Base-by-base conservation (phyloP, 1,140 invertebrate species). In the Zaprionus tsacasi region DNA sequence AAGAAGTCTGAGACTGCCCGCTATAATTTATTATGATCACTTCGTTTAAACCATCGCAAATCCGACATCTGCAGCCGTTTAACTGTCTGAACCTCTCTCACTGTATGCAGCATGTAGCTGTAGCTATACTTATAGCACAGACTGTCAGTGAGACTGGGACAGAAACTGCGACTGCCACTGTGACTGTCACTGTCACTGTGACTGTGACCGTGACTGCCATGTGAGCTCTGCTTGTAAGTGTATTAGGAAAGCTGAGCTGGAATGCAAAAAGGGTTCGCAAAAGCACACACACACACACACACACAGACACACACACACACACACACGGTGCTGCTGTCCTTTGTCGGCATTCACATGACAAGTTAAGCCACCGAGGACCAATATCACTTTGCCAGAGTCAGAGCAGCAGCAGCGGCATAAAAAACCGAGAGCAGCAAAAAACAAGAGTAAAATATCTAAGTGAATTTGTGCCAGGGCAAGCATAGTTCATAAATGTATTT, bases 281-380 rank as follows among this genome's bases (percentile, higher is more conserved):
- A 76, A 54, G 57, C 50, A 48, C 58, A 59, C 30, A 21, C 1
- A 21, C 21, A 21, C 21, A 21, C 21, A 21, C 21, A 21, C 21
- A 21, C 1, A 21, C 21, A 21, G 1, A 21, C 21, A 21, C 21
- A 21, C 21, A 21, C 21, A 21, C 21, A 21, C 21, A 21, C 21
- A 21, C 21, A 21, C 21, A 21, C 21, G 54, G 59, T 70, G 77
- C 50, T 59, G 38, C 36, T 38, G n/a, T 59, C 54, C 60, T 70
- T 54, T 68, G 66, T 70, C 70, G 56, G 60, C 75, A 60, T 70
- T 71, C 57, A 65, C 78, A 78, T 89, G 85, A 88, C 83, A 89
- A 76, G 70, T 89, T 85, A 76, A 88, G 78, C 83, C 83, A 85
- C 85, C 61, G 57, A 82, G 81, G 83, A 76, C 88, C 81, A 89